Base-by-base conservation (phyloP, 2,888 invertebrate species). In the Hydrotaea diabolus region DNA sequence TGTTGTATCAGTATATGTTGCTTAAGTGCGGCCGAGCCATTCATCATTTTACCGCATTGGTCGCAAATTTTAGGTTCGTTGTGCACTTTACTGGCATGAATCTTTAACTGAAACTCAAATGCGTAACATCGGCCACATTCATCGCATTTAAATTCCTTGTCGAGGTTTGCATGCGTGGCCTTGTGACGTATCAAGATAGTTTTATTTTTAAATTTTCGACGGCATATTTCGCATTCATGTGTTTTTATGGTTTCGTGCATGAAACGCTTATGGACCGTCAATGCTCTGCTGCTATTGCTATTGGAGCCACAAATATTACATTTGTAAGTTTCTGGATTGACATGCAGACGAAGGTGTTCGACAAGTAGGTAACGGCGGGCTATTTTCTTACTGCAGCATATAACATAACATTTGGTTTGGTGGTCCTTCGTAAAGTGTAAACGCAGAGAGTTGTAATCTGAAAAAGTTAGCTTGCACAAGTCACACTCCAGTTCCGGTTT, bases 311-410 rank as follows among this genome's bases (percentile, higher is more conserved):
- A 88, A 62, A 84, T 73, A 9, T 80, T 19, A 59, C 89, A 89
- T 55, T 89, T 87, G 62, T 86, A 87, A 26, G 82, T 77, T 13
- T 88, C 87, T 0, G 88, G 88, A 82, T 89, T 82, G 11, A 87
- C 55, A 55, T 89, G 89, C 0, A 87, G 36, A 1, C 86, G 57
- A 57, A 89, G 82, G 59, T 89, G 89, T 19, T 88, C 87, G 0
- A 87, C 88, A 8, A 89, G 73, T 7, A 85, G 82, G 64, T 86
- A 85, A 2, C 88, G 88, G 7, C 86, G 86, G 7, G 69, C 66
- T 66, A 86, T 87, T 71, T 87, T 88, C 11, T 85, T 87, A 0
- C 87, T 83, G 49, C 89, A 89, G 39, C 88, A 89, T 13, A 71
- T 64, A 7, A 88, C 87, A 62, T 86, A 88, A 0, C 82, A 87